Base-by-base conservation (phyloP, 2,113 vertebrate genomes). In the Bothrops jararaca region DNA sequence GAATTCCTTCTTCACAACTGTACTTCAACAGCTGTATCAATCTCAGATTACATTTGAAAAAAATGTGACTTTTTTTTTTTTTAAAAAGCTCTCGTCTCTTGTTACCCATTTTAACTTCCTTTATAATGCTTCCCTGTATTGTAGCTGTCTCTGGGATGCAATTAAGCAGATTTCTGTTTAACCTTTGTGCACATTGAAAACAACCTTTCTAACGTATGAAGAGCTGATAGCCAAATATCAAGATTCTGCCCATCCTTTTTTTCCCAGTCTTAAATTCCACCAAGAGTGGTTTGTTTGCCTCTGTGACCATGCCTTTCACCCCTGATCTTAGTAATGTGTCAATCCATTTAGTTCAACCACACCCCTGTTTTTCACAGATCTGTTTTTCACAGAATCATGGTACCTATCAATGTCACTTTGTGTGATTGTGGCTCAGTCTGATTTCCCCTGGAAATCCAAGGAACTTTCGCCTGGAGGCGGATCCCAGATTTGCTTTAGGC, bases 11-110 rank as follows among this genome's bases (percentile, higher is more conserved):
- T 34, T 60, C 88, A 24, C 85, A 80, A 13, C 29, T 91, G 53
- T 85, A 15, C 39, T 89, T 74, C 58, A 93, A 39, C 85, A 93
- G 26, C 89, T 91, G 11, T 50, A 52, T 88, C 22, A 20, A 93
- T 88, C 52, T 56, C 48, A 34, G 34, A 90, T 22, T 74, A 42
- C 57, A 60, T 60, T 60, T 60, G 58, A 1, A 60, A 60, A 48
- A 60, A 60, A 26, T 12, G 10, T 10, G 53, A 11, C 18, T 22
- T 92, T 89, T 48, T 22, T 92, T 89, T 48, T 56, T 60, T 60
- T 60, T 11, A 11, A 20, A 88, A 92, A 48, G 34, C 26, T 57
- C 20, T 88, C 18, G 42, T 86, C 74, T 23, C 45, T 64, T 53
- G 12, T 5, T 64, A 10, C 54, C 89, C 13, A 26, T 87, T 20